Evolutionary conservation across 2,113 vertebrate genomes (phyloP), one percentile per base, ranked within the genome.

Genomic region (Mugil cephalus): DNA sequence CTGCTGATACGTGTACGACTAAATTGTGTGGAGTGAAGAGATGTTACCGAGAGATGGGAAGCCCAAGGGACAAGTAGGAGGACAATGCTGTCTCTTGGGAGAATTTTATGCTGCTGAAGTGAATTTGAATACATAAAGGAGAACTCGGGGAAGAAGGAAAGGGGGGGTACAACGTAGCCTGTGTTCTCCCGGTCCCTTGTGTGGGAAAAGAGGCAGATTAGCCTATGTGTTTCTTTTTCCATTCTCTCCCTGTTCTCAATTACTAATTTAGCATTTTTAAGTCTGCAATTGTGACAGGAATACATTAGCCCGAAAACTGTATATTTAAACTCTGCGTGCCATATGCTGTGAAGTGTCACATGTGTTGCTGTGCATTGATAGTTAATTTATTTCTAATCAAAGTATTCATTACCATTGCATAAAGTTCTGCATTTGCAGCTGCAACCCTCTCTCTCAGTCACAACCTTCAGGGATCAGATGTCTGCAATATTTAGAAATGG

Each of bases 81-180:
- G 88, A 94, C 93, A 94, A 93, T 92, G 83, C 83, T 78, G 89
- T 85, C 91, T 93, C 93, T 86, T 74, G 91, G 93, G 94, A 91
- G 84, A 82, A 91, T 93, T 94, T 93, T 89, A 93, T 92, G 91
- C 93, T 90, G 90, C 90, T 89, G 92, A 91, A 93, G 90, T 91
- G 91, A 92, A 94, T 93, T 92, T 91, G 90, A 94, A 94, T 93
- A 88, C 87, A 92, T 93, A 92, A 92, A 93, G 88, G 82, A 90
- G 87, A 91, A 91, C 56, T 89, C 34, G 58, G 82, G 70, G 80
- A 80, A 84, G 79, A 85, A 74, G 71, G 69, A 66, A 86, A 76
- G 67, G 79, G 82, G 85, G 85, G 84, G 77, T 73, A 85, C 70
- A 87, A 89, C 78, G 83, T 71, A 68, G 78, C 79, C 85, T 88